Evolutionary conservation across 1,140 invertebrate genomes (phyloP).

Genomic region (Drosophila suzukii): DNA sequence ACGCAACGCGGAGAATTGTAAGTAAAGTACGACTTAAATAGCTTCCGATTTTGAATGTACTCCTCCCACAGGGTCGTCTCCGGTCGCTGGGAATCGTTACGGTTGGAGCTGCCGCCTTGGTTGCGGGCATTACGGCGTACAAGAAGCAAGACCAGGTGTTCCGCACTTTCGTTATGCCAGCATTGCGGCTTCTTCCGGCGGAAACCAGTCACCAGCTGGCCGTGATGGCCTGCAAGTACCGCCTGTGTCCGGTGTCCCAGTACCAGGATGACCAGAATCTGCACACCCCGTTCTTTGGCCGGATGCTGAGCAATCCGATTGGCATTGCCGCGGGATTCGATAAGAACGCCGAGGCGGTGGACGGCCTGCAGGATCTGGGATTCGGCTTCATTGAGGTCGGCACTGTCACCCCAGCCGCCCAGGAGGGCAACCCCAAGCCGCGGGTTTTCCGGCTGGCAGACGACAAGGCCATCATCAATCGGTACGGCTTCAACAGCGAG

Average conservation of each 20-base stretch:
- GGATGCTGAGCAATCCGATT: conserved; percentile 93
- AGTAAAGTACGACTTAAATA: conserved; percentile 8
- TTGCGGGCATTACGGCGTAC: conserved; percentile 48
- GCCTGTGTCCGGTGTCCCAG: conserved; percentile 87
- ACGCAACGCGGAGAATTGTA: conserved; percentile 16
- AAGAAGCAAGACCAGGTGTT: conserved; percentile 45
- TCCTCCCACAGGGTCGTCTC: conserved; percentile 40
- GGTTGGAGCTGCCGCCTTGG: conserved; percentile 47
- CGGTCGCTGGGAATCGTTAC: conserved; percentile 65
- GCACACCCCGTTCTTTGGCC: conserved; percentile 89
- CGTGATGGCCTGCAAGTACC: conserved; percentile 90
- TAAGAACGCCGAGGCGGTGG: conserved; percentile 96
- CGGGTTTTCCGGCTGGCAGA: conserved; percentile 94
- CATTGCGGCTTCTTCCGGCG: conserved; percentile 84
- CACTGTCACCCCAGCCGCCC: conserved; percentile 96
- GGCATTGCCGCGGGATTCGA: conserved; percentile 99
- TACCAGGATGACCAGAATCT: conserved; percentile 87
- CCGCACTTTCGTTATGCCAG: conserved; percentile 68
- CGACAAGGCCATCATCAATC: conserved; percentile 96
- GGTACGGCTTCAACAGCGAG: conserved; percentile 96
- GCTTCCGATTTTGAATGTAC: background rate
- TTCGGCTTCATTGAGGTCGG: conserved; percentile 99
- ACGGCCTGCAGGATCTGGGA: conserved; percentile 92
- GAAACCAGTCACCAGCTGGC: conserved; percentile 93
- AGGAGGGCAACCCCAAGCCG: conserved; percentile 96